Percentiles rank a stretch among this genome's conserved stretches.
Conservation (phyloP, 64 coral and sea anemone species). For the Platygyra sinensis region DNA sequence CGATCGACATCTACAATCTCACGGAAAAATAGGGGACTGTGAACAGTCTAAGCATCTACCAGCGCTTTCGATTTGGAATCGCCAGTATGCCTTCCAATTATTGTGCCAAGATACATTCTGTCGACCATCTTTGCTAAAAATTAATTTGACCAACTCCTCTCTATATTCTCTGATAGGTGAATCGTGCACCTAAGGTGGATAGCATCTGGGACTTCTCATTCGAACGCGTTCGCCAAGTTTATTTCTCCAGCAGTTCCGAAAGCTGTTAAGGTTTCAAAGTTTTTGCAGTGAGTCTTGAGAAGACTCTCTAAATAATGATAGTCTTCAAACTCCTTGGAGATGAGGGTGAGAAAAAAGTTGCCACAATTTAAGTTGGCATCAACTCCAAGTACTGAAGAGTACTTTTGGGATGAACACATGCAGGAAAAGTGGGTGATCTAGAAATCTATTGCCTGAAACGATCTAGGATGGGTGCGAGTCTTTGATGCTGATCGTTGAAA, state of each 20-base stretch:
- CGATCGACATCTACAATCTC: no score
- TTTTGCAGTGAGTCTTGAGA: slow-evolving; percentile 45
- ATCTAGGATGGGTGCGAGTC: slow-evolving; percentile 20
- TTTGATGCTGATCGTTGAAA: slow-evolving; percentile 6
- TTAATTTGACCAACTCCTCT: no score
- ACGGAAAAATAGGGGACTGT: no score
- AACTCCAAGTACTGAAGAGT: slow-evolving; percentile 28
- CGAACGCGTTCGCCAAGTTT: slow-evolving; percentile 38
- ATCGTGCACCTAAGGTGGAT: slow-evolving; percentile 46
- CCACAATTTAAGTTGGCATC: slow-evolving; percentile 61
- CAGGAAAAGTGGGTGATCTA: slow-evolving; percentile 42
- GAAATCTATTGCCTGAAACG: slow-evolving; percentile 36
- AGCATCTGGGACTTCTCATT: slow-evolving; percentile 30
- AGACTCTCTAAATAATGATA: slow-evolving; percentile 33
- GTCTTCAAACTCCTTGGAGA: slow-evolving; percentile 20
- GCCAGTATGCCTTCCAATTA: slow-evolving; percentile 17
- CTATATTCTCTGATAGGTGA: background rate
- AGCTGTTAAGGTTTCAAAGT: slow-evolving; percentile 30
- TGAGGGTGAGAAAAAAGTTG: slow-evolving; percentile 50
- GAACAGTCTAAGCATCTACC: slow-evolving; percentile 25
- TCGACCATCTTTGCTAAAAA: slow-evolving; percentile 15
- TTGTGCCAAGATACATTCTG: background rate
- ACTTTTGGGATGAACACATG: slow-evolving; percentile 36
- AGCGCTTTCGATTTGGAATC: background rate
- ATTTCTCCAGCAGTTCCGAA: slow-evolving; percentile 34